A percentile compares a stretch with the other conserved stretches of the same genome.
phyloP scores from a whole-genome alignment of 2,113 vertebrate genomes.

The Hoplias malabaricus region DNA sequence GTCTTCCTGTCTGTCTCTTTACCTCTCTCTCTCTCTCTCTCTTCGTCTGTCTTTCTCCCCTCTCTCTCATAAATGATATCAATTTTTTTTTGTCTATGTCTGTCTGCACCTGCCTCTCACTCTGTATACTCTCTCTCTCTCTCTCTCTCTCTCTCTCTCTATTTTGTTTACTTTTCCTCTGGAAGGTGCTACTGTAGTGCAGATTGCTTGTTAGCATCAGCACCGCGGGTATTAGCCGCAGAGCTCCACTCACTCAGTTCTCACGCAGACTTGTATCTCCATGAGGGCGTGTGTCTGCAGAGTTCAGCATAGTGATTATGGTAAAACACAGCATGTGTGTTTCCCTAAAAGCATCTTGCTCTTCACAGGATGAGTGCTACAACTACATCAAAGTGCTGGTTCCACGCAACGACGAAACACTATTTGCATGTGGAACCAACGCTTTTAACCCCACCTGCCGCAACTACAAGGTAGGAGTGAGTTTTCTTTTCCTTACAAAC shows the following conservation, averaged over 20 bases:
- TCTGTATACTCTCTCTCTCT: background rate
- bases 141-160: background rate
- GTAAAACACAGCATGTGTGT: conserved; percentile 43
- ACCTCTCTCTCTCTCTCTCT: background rate
- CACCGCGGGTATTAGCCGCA: conserved; percentile 35
- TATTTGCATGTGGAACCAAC: conserved; percentile 91
- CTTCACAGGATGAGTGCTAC: conserved; percentile 87
- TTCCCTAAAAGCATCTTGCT: conserved; percentile 48
- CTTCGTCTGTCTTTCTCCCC: background rate
- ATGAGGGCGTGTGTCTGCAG: conserved; percentile 21
- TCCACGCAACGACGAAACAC: conserved; percentile 80
- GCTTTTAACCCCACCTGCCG: conserved; percentile 92
- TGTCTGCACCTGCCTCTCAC: background rate
- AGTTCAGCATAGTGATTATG: conserved; percentile 41
- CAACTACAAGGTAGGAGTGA: conserved; percentile 82
- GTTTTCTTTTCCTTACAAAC: background rate
- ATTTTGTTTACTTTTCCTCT: conserved; percentile 20
- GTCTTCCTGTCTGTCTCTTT: background rate
- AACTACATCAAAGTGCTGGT: conserved; percentile 95
- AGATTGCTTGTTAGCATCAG: conserved; percentile 50
- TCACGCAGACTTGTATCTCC: conserved; percentile 20
- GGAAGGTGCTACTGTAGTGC: conserved; percentile 23
- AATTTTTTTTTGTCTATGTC: background rate
- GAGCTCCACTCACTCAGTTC: background rate
- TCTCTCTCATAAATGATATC: no score